Base-by-base conservation (phyloP, 2,888 invertebrate genomes). In the Acrobasis suavella region DNA sequence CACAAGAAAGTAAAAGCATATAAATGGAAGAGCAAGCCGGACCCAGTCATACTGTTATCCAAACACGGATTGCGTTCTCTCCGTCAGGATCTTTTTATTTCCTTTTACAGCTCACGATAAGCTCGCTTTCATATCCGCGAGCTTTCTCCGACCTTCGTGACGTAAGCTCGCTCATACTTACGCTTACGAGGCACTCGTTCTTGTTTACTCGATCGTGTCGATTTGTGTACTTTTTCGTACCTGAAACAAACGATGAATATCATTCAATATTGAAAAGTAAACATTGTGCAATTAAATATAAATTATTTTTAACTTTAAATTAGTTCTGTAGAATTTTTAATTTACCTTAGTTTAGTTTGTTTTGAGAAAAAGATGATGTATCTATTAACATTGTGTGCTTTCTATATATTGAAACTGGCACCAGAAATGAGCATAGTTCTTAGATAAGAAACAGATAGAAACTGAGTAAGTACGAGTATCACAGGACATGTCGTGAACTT, bases 71-170 rank as follows among this genome's bases (percentile, higher is more conserved):
- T n/a, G n/a, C 46, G n/a, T 14, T 42, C 46, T 10, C 46, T 46
- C 14, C 15, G 14, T 55, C 39, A 55, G 55, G 55, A 55, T 52
- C 15, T 55, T 16, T 22, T 14, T 54, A 16, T 39, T 16, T 55
- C 55, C 39, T 55, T 15, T 39, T 39, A 32, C 39, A 39, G 55
- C 39, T 39, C 39, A 55, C 39, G 15, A 55, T 39, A 55, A 55
- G 16, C 55, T 55, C 55, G 39, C 55, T 55, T 55, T 55, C 55
- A 55, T 55, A 55, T 55, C 55, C 55, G 55, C 39, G 55, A 55
- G 55, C 55, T 55, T 55, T 55, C 55, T 16, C 55, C 39, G 16
- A 16, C 39, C 15, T 52, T n/a, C 52, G n/a, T 52, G 15, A 55
- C 15, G 39, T 55, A 55, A 55, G 12, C 46, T 5, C 32, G 32